Evolutionary conservation across 2,113 vertebrate genomes (phyloP).

Genomic region (Anoplopoma fimbria): DNA sequence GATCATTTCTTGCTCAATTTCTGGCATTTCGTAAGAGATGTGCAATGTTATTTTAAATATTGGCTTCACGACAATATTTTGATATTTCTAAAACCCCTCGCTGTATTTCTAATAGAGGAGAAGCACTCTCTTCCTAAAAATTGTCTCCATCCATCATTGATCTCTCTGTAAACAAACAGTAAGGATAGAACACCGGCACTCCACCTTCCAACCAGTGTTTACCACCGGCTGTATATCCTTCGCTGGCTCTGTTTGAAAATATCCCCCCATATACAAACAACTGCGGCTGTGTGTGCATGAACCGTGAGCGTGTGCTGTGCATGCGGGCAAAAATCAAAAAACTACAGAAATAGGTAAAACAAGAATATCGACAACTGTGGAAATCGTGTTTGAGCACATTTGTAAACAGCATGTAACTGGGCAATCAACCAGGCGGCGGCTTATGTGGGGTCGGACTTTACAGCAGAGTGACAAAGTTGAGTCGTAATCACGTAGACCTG

Average conservation of each 20-base stretch:
- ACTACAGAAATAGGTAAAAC: conserved; percentile 26
- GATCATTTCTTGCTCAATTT: conserved; percentile 11
- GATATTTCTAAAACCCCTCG: conserved; percentile 20
- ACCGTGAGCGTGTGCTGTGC: conserved; percentile 15
- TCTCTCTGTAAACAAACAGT: conserved; percentile 76
- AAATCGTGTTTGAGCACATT: conserved; percentile 63
- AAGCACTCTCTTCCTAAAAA: conserved; percentile 58
- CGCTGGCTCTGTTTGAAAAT: conserved; percentile 76
- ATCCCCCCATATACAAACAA: conserved; percentile 76
- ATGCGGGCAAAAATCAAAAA: conserved; percentile 33
- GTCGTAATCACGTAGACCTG: conserved; percentile 39
- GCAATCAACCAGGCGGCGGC: conserved; percentile 60
- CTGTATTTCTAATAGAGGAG: conserved; percentile 57
- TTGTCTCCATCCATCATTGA: conserved; percentile 69
- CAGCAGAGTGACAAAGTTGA: conserved; percentile 36
- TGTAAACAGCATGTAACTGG: conserved; percentile 59
- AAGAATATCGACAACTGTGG: conserved; percentile 36
- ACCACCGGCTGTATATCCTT: conserved; percentile 78
- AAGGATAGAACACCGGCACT: conserved; percentile 68
- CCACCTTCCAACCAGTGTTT: conserved; percentile 76
- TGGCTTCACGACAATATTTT: conserved; percentile 13
- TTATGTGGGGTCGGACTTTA: conserved; percentile 37
- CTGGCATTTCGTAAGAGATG: not conserved
- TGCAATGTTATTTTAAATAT: conserved; percentile 24
- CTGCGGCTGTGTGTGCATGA: conserved; percentile 51